Evolutionary conservation across 2,888 invertebrate species (phyloP).

Genomic region (Incurvaria masculella): DNA sequence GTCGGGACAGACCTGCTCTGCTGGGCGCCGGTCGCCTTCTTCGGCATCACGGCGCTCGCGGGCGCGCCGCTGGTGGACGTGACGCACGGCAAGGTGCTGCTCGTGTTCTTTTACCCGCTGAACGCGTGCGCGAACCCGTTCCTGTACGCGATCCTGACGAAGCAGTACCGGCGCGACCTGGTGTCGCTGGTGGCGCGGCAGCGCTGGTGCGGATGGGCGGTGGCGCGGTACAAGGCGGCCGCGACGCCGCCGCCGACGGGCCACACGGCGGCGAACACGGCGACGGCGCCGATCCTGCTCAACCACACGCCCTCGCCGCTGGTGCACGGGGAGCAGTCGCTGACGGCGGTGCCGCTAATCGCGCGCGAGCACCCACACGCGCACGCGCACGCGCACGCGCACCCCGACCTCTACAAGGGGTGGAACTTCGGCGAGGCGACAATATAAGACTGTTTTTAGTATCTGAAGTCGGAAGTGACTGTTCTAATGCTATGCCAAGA

Average conservation of each 20-base stretch:
- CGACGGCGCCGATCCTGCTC: conserved; percentile 32
- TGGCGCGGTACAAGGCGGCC: conserved; percentile 38
- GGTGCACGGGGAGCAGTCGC: not conserved
- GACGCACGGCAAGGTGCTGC: conserved; percentile 72
- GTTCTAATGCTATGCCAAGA: too few relatives aligned
- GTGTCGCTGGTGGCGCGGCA: conserved; percentile 64
- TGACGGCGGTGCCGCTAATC: not conserved
- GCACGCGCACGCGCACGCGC: not conserved
- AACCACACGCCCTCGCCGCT: conserved; percentile 22
- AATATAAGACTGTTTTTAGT: not conserved
- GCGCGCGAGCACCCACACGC: not conserved
- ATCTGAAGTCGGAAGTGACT: too few relatives aligned
- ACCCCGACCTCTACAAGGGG: not conserved
- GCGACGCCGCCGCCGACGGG: conserved; percentile 43
- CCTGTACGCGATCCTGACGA: conserved; percentile 85
- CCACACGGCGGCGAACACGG: conserved; percentile 41
- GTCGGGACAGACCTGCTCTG: conserved; percentile 83
- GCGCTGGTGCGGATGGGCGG: conserved; percentile 41
- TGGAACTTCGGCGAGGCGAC: not conserved
- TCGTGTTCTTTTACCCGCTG: conserved; percentile 89
- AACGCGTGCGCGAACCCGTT: conserved; percentile 93
- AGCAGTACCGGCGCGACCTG: conserved; percentile 79
- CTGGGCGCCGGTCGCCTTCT: conserved; percentile 88
- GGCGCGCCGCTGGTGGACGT: conserved; percentile 83
- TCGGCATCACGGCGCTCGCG: conserved; percentile 80